Evolutionary conservation across 2,113 vertebrate species (phyloP).

Genomic region (Platysteira castanea): DNA sequence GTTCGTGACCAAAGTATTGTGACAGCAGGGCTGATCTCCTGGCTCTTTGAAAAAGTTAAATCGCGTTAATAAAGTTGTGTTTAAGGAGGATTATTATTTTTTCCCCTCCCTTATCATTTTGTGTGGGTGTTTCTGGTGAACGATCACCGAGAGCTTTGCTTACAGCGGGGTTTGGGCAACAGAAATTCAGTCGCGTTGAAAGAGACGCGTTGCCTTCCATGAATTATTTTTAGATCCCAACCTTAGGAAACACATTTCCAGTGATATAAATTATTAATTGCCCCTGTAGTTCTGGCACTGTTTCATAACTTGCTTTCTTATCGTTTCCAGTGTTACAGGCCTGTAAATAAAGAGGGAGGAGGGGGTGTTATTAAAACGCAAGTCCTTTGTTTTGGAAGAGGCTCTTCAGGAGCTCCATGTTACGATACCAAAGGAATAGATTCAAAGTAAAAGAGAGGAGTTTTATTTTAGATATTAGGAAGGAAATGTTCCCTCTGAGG

Average conservation of each 20-base stretch:
- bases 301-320: slow-evolving; percentile 27
- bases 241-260: slow-evolving; percentile 62
- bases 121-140: not conserved
- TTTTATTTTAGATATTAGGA: not conserved
- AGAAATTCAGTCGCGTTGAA: not conserved
- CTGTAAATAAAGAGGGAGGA: not conserved
- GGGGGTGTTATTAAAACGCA: not conserved
- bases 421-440: not conserved
- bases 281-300: slow-evolving; percentile 25
- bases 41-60: not conserved
- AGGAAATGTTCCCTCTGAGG: not conserved
- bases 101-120: not conserved
- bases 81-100: not conserved
- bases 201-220: not conserved
- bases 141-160: not conserved
- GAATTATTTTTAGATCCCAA: slow-evolving; percentile 68
- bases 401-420: not conserved
- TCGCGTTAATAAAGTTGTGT: not conserved
- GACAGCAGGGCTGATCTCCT: not conserved
- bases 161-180: not conserved
- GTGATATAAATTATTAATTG: slow-evolving; percentile 64
- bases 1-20: not conserved
- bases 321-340: not conserved
- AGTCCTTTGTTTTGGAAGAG: slow-evolving; percentile 9
- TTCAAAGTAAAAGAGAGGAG: not conserved